phyloP scores from a whole-genome alignment of 2,797 vertebrate genomes.

The Oreochromis grahami region DNA sequence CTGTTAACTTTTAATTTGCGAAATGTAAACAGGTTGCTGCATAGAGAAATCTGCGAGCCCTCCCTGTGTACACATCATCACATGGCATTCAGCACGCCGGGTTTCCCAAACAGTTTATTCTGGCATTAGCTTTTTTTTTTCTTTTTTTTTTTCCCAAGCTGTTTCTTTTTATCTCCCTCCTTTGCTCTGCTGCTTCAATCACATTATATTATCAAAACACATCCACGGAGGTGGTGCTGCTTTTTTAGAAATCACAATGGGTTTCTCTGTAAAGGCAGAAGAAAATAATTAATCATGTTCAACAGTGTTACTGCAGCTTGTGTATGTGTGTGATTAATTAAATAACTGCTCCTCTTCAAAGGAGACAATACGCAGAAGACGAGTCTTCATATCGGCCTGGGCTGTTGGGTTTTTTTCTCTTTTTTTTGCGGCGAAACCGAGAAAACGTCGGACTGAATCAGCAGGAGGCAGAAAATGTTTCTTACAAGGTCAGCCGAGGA shows the following conservation, averaged over 20 bases:
- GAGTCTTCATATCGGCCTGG: slow-evolving; percentile 20
- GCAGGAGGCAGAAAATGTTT: slow-evolving; percentile 25
- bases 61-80: slow-evolving; percentile 21
- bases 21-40: not conserved
- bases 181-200: slow-evolving; percentile 61
- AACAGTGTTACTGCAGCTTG: slow-evolving; percentile 52
- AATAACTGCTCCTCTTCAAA: slow-evolving; percentile 61
- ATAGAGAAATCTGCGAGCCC: not conserved
- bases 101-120: slow-evolving; percentile 49
- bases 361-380: slow-evolving; percentile 42
- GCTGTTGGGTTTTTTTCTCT: slow-evolving; percentile 12
- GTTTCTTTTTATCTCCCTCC: slow-evolving; percentile 57
- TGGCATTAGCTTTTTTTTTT: slow-evolving; percentile 22
- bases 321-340: slow-evolving; percentile 59
- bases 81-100: slow-evolving; percentile 13
- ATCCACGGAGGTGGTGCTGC: slow-evolving; percentile 47
- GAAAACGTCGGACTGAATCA: slow-evolving; percentile 38
- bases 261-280: slow-evolving; percentile 53
- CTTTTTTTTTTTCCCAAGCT: slow-evolving; percentile 49
- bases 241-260: slow-evolving; percentile 56
- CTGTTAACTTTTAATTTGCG: not conserved
- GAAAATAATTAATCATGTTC: slow-evolving; percentile 62
- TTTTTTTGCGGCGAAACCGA: slow-evolving; percentile 29
- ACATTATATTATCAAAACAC: slow-evolving; percentile 60
- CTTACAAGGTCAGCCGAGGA: slow-evolving; percentile 58